Evolutionary conservation across 2,797 vertebrate species (phyloP), one percentile per base, ranked within the genome.

Genomic region (Pseudomugil gertrudae): DNA sequence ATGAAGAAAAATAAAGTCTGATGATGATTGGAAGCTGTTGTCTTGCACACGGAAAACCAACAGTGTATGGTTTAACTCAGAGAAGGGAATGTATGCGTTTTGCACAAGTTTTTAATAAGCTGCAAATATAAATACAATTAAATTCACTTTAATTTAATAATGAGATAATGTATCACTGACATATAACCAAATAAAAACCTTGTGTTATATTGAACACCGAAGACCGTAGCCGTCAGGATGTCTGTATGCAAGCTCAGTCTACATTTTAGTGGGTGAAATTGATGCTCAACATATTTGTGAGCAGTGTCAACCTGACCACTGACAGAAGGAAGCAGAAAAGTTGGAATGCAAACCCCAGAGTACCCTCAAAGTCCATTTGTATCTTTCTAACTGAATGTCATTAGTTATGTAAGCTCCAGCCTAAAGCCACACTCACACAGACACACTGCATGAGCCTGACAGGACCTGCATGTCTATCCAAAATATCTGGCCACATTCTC

Each of bases 341-440:
- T 30, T 38, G 11, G 58, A 48, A 15, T n/a, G 52, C 35, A 9
- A 17, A 10, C 21, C 79, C 63, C n/a, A 0, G 13, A 57, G 72
- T 56, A 17, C 4, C 10, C 58, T 71, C 26, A 67, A 19, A 33
- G 0, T 33, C 26, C 17, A 32, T 84, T 66, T 78, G 24, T 79
- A 30, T 72, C 66, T 71, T 9, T 69, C 66, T 63, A 3, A 40
- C 62, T 79, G 62, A 69, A 80, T 74, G 64, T 72, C 72, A 55
- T 5, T 52, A 38, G 58, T 85, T 87, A 78, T 38, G 33, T 81
- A 85, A 84, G 59, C 64, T 24, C 9, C 54, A 65, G 66, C 67
- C 53, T 29, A 27, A 67, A 64, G 64, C 35, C 23, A 40, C 24
- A 50, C 63, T 68, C 66, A 58, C 47, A 62, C 26, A 60, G 7